Evolutionary conservation across 2,113 vertebrate genomes (phyloP), one percentile per base, ranked within the genome.

Genomic region (Aphyosemion australe): DNA sequence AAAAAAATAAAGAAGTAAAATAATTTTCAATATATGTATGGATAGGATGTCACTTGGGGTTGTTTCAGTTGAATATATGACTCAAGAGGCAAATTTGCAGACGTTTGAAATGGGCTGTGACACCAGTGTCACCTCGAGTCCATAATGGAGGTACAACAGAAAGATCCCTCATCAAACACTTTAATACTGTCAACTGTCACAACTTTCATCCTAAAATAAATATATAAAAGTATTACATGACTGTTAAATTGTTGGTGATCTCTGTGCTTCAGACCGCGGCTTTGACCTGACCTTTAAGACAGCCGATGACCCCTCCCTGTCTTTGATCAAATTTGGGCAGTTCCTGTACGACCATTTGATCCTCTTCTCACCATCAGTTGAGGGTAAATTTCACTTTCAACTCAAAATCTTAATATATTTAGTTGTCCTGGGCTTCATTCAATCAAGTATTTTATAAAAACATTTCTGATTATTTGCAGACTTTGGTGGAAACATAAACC

Each of bases 281-380:
- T 99, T 98, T 11, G 96, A 98, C 66, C 89, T 99, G 49, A 85
- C 95, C 1, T 96, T 97, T 87, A 96, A 95, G 82, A 97, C 94
- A 0, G 96, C 97, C 0, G 97, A 98, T 54, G 97, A 99, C 4
- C 92, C 96, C 0, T 88, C 95, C 14, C 87, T 99, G 19, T 97
- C 97, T 2, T 89, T 99, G 26, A 98, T 99, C 69, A 99, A 98
- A 81, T 98, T 99, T 0, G 97, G 97, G 10, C 97, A 99, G 59
- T 99, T 99, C 74, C 84, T 98, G 0, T 99, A 96, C 0, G 96
- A 98, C 84, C 97, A 98, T 52, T 90, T 99, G 60, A 90, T 99
- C 73, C 88, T 99, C 69, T 99, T 99, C 65, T 93, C 97, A 0
- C 97, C 97, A 0, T 99, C 97, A 0, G 96, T 99, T 56, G 97